phyloP scores from a whole-genome alignment of 2,113 vertebrate genomes.

The Sisor rabdophorus region DNA sequence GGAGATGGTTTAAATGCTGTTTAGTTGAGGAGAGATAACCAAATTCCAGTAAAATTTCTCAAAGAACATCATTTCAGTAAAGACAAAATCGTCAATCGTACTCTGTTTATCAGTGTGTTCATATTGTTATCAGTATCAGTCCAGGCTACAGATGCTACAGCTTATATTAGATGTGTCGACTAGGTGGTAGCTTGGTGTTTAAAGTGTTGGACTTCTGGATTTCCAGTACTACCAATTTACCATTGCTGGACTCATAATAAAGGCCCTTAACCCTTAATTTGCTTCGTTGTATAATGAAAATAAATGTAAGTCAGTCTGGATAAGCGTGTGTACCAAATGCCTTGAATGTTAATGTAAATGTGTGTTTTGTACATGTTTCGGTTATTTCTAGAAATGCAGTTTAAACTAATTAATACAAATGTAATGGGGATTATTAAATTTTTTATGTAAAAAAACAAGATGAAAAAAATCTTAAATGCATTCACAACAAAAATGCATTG shows the following conservation, averaged over 20 bases:
- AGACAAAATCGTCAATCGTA: background rate
- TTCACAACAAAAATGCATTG: background rate
- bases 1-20: background rate
- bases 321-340: too few relatives aligned
- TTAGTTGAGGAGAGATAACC: constrained; percentile 27
- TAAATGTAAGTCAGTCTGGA: too few relatives aligned
- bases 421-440: background rate
- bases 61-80: background rate
- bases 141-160: background rate
- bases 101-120: background rate
- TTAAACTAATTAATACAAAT: background rate
- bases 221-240: too few relatives aligned
- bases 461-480: background rate
- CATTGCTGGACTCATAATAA: too few relatives aligned
- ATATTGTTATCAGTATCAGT: background rate
- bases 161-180: background rate
- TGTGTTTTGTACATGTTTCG: background rate
- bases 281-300: too few relatives aligned
- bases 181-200: too few relatives aligned
- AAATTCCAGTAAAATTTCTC: constrained; percentile 38
- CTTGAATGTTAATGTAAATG: too few relatives aligned
- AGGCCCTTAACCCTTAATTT: too few relatives aligned
- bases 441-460: background rate
- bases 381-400: background rate
- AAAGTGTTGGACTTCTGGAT: too few relatives aligned